Percentiles rank a stretch among this genome's conserved stretches.
Evolutionary conservation across 2,113 vertebrate genomes (phyloP).

Genomic region (Cnemophilus loriae): DNA sequence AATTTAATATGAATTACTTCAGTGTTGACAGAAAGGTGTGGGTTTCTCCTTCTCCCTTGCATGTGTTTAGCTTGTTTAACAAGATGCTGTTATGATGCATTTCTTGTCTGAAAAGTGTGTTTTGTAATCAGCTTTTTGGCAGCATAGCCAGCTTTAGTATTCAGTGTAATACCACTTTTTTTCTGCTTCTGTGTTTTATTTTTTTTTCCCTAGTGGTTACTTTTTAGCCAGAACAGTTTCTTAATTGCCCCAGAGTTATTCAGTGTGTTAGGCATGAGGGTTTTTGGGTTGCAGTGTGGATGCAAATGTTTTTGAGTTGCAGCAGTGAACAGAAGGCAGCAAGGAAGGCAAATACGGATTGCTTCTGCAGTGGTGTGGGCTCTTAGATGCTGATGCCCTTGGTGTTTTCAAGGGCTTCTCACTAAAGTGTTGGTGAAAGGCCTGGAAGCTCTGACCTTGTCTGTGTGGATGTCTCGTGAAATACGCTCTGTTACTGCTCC

Average conservation of each 20-base stretch:
- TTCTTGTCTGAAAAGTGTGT: background rate
- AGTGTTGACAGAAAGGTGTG: constrained; percentile 1
- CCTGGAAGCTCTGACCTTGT: background rate
- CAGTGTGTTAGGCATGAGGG: background rate
- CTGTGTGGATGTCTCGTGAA: background rate
- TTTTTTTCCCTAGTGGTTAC: background rate
- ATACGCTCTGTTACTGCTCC: background rate
- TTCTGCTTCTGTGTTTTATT: background rate
- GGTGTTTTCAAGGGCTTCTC: background rate
- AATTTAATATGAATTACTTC: background rate
- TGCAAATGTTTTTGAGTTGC: background rate
- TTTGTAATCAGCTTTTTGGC: background rate
- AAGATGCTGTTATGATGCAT: background rate
- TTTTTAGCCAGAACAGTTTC: background rate
- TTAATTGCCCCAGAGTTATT: background rate
- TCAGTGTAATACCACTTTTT: background rate
- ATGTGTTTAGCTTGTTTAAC: background rate
- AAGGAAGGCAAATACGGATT: background rate
- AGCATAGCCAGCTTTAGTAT: background rate
- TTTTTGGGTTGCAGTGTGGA: background rate
- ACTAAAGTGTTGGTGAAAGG: background rate
- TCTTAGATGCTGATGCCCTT: background rate
- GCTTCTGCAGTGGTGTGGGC: background rate
- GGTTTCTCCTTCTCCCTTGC: constrained; percentile 5
- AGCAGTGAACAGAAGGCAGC: background rate